Evolutionary conservation across 2,113 vertebrate genomes (phyloP).

Genomic region (Scomber colias): DNA sequence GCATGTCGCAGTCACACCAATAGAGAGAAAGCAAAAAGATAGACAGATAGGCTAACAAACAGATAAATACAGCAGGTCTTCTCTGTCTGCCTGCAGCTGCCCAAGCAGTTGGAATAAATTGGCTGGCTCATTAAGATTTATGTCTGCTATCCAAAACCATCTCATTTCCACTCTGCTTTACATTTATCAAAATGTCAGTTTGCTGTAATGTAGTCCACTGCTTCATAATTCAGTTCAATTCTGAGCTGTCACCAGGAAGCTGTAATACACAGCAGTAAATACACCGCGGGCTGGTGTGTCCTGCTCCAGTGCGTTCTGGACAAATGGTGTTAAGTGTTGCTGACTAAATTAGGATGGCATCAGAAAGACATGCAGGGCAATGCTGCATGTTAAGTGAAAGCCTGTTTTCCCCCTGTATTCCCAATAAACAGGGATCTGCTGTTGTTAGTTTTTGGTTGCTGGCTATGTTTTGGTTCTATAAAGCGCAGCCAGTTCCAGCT

Average conservation of each 20-base stretch:
- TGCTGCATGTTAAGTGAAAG: constrained; percentile 31
- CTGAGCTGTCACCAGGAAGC: constrained; percentile 63
- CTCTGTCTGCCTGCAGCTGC: constrained; percentile 43
- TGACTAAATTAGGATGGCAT: constrained; percentile 63
- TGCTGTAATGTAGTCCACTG: constrained; percentile 56
- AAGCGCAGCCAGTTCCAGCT: constrained; percentile 5
- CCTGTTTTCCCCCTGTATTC: constrained; percentile 12
- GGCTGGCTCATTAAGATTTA: constrained; percentile 75
- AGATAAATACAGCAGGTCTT: constrained; percentile 30
- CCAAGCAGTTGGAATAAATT: constrained; percentile 64
- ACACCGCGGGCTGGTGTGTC: constrained; percentile 41
- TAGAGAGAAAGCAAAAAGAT: neutral
- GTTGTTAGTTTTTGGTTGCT: constrained; percentile 1
- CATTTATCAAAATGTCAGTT: constrained; percentile 77
- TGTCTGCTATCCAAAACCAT: constrained; percentile 59
- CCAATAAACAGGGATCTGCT: constrained; percentile 11
- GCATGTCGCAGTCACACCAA: neutral
- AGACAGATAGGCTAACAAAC: constrained; percentile 28
- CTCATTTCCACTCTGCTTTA: constrained; percentile 65
- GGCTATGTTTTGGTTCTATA: neutral
- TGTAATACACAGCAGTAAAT: constrained; percentile 63
- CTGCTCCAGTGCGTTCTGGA: constrained; percentile 41
- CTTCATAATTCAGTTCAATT: constrained; percentile 72
- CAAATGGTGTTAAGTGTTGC: constrained; percentile 47
- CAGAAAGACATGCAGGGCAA: constrained; percentile 28